Evolutionary conservation across 2,113 vertebrate genomes (phyloP), one percentile per base, ranked within the genome.

Genomic region (Vicugna pacos): DNA sequence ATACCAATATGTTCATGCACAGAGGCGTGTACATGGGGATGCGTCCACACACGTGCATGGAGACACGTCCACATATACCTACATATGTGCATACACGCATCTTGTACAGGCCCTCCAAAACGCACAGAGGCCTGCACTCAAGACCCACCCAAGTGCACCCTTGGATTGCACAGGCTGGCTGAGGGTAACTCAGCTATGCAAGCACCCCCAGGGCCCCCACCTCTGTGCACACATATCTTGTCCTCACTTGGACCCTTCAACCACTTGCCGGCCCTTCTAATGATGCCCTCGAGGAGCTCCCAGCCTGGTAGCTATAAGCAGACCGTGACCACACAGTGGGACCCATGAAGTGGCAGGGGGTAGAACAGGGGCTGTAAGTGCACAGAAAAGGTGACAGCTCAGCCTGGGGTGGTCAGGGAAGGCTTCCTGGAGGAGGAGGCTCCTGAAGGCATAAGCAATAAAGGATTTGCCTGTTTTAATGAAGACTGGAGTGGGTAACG

Each of bases 391-490:
- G 50, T 30, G 16, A 32, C 22, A 3, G 32, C 16, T 13, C 64
- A 9, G 24, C 46, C 17, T n/a, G 56, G 42, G 38, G 19, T 70
- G 6, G n/a, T 69, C 86, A 86, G 38, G 64, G 89, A 94, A 76
- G 46, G 35, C 86, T 86, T 77, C 87, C 64, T 77, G 83, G 72
- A 95, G 72, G 70, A 95, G 46, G 81, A 72, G 64, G 17, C 16
- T 17, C 35, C 10, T 2, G 24, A 76, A 91, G 64, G 88, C 46
- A 19, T 8, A 16, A 60, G 42, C 84, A 76, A 15, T 14, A 56
- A 60, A 67, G 62, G 19, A 67, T 7, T 9, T 82, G 54, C 50
- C 64, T 58, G 52, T 69, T 73, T 92, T 38, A 32, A 19, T 79
- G 76, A 80, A 65, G n/a, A 7, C 77, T 56, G 13, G 65, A 62